Evolutionary conservation across 2,797 vertebrate species (phyloP).

Genomic region (Moxostoma hubbsi): DNA sequence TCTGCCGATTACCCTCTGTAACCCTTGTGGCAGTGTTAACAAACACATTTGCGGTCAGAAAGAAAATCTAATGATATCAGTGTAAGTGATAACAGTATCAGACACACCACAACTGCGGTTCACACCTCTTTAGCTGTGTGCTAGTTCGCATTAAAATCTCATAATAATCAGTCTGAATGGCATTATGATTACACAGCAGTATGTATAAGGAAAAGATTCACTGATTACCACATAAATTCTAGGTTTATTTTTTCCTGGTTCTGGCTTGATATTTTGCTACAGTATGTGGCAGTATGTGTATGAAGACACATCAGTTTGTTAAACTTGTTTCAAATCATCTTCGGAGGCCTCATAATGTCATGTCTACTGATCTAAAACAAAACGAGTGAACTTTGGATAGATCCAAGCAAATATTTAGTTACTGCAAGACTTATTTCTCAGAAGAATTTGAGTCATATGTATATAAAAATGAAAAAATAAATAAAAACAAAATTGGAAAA

Average conservation of each 20-base stretch:
- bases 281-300: no score
- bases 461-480: no score
- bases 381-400: no score
- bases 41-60: not conserved
- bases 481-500: no score
- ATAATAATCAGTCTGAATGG: constrained; percentile 33
- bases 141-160: constrained; percentile 7
- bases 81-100: constrained; percentile 13
- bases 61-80: not conserved
- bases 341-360: no score
- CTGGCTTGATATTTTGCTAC: not conserved
- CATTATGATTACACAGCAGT: constrained; percentile 50
- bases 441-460: no score
- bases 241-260: constrained; percentile 68
- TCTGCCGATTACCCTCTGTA: not conserved
- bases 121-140: constrained; percentile 10
- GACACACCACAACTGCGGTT: not conserved
- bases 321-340: no score
- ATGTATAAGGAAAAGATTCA: constrained; percentile 54
- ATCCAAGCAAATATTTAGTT: no score
- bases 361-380: no score
- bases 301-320: no score
- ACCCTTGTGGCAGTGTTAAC: not conserved
- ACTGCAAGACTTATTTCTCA: no score
- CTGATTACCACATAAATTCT: constrained; percentile 59